Base-by-base conservation (phyloP, 2,797 vertebrate species). In the Astyanax mexicanus region DNA sequence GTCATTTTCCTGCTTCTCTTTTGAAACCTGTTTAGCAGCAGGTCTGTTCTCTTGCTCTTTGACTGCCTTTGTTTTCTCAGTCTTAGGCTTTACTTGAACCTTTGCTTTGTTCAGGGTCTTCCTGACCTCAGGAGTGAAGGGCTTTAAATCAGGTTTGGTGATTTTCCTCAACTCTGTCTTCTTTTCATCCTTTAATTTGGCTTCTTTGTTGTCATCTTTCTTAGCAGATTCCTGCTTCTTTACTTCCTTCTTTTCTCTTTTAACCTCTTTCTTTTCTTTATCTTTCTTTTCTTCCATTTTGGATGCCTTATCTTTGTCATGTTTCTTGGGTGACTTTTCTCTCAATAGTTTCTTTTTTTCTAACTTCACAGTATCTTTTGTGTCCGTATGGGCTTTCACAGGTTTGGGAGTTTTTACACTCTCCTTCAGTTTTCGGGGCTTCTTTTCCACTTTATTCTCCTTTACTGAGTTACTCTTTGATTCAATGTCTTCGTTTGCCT, bases 241-340 rank as follows among this genome's bases (percentile, higher is more conserved):
- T 12, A 83, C 79, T 58, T 88, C 84, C 57, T 58, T 84, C 75
- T 90, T 93, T 76, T 86, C 85, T 81, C 94, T 96, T 85, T 94
- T 96, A 6, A 94, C 80, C 54, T 96, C 95, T 80, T 96, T 98
- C 86, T 99, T 99, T 83, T 99, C 98, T 85, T 97, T 98, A 86
- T 99, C 97, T 88, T 96, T 98, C 87, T 99, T 99, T 85, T 99
- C 98, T 57, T 98, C 97, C 83, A 97, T 92, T 85, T 97, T 98
- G 21, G 95, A 93, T 1, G 87, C 84, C 72, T 95, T 96, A 70
- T 91, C 85, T 69, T 95, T 96, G 73, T 91, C 85, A 62, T 91
- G 91, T 77, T 95, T 95, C 87, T 99, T 99, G 25, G 90, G 89
- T 15, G 84, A 89, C 81, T 97, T 98, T 69, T 98, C 96, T 84